Percentiles rank a stretch among this genome's conserved stretches.
These are phyloP conservation scores for Heloderma charlesbogerti DNA, from an alignment of 2,113 vertebrate species.

Conservation along the genomic window DNA sequence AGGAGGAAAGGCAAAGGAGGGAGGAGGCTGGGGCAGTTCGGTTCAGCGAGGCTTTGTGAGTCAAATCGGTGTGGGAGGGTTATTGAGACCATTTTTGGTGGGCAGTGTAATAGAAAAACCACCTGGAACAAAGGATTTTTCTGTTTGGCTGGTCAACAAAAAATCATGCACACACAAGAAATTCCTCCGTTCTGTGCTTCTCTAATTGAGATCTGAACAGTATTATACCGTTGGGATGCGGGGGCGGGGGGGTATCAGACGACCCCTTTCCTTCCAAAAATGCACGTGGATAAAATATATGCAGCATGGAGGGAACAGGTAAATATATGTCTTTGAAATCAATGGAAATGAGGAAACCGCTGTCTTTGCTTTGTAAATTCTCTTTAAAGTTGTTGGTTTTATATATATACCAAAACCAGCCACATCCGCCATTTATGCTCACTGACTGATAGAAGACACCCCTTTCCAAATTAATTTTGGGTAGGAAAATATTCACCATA, in stretches of 20 bases:
- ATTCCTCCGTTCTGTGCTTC: slow-evolving; percentile 66
- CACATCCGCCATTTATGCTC: slow-evolving; percentile 4
- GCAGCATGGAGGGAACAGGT: slow-evolving; percentile 1
- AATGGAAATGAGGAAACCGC: neutral
- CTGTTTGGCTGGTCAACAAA: slow-evolving; percentile 32
- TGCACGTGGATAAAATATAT: neutral
- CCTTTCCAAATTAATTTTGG: slow-evolving; percentile 24
- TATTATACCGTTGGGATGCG: neutral
- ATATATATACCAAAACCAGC: slow-evolving; percentile 7
- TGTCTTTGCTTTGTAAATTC: slow-evolving; percentile 32
- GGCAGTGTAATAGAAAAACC: slow-evolving; percentile 78
- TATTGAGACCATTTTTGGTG: slow-evolving; percentile 77
- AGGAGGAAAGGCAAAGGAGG: slow-evolving; percentile 64
- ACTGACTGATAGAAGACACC: neutral
- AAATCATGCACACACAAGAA: neutral
- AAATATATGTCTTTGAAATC: slow-evolving; percentile 27
- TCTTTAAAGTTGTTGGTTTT: slow-evolving; percentile 25
- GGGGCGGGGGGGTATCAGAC: neutral
- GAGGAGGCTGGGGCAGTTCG: slow-evolving; percentile 44
- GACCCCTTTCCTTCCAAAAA: neutral
- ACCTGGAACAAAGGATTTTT: slow-evolving; percentile 78
- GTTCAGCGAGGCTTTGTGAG: slow-evolving; percentile 83
- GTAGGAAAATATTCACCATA: neutral
- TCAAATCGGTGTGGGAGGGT: slow-evolving; percentile 92
- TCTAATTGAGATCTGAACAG: slow-evolving; percentile 50